phyloP scores from a whole-genome alignment of 2,113 vertebrate genomes.

The Leucopsar rothschildi region DNA sequence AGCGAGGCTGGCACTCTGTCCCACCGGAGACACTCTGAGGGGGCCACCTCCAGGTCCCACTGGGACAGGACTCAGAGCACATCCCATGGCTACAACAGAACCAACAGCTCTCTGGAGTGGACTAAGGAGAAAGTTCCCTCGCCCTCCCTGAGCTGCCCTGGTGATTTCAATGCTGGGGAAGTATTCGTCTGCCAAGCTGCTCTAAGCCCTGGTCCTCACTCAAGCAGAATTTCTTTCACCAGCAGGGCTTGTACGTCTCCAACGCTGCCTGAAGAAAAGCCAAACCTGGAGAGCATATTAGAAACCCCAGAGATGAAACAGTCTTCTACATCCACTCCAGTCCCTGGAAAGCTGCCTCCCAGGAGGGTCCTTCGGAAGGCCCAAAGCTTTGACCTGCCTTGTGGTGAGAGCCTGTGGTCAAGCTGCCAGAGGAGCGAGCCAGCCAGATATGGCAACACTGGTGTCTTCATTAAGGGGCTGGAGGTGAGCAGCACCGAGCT shows the following conservation, averaged over 20 bases:
- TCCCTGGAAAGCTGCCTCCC: neutral
- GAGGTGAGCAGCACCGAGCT: constrained; percentile 78
- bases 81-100: constrained; percentile 40
- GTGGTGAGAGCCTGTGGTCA: constrained; percentile 63
- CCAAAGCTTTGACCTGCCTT: constrained; percentile 78
- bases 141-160: neutral
- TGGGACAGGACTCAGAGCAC: constrained; percentile 54
- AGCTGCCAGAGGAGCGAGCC: constrained; percentile 75
- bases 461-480: constrained; percentile 79
- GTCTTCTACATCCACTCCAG: constrained; percentile 28
- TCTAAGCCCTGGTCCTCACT: neutral
- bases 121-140: constrained; percentile 31
- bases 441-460: constrained; percentile 66
- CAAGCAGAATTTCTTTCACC: neutral
- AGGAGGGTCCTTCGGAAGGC: constrained; percentile 75
- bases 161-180: neutral
- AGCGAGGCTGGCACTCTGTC: neutral
- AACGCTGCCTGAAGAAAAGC: constrained; percentile 49
- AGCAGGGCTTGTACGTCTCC: neutral
- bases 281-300: neutral
- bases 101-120: constrained; percentile 20
- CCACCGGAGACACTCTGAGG: constrained; percentile 45
- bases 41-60: neutral
- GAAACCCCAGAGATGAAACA: constrained; percentile 30
- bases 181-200: neutral